Percentiles rank a stretch among this genome's conserved stretches.
Evolutionary conservation across 2,797 vertebrate genomes (phyloP).

Genomic region (Ptychobarbus kaznakovi): DNA sequence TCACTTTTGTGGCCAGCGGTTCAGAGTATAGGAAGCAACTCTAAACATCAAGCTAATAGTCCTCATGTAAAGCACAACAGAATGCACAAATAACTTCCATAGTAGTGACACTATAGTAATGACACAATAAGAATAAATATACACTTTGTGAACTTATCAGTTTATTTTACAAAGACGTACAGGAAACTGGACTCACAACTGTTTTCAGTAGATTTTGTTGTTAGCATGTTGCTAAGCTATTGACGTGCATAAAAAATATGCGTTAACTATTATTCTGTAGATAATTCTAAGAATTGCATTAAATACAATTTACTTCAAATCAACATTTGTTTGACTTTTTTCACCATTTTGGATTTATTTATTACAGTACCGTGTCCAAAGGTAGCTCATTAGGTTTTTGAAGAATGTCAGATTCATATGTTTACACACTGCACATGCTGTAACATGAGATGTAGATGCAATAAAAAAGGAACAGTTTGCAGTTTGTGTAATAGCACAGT

Average conservation of each 20-base stretch:
- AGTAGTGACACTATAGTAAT: not conserved
- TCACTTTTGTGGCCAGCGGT: too few species aligned
- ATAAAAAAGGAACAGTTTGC: not conserved
- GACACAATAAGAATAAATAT: not conserved
- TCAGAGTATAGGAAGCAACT: too few species aligned
- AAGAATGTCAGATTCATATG: too few species aligned
- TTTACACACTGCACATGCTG: too few species aligned
- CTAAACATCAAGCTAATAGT: not conserved
- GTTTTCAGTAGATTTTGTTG: too few species aligned
- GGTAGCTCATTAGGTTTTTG: not conserved
- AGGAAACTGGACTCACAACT: too few species aligned
- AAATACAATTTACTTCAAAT: not conserved
- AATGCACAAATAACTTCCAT: not conserved
- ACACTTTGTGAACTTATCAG: too few species aligned
- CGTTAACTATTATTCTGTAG: too few species aligned
- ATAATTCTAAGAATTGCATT: not conserved
- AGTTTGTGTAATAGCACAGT: not conserved
- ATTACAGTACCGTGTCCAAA: not conserved
- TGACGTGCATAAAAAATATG: too few species aligned
- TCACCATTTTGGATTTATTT: not conserved
- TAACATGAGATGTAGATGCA: not conserved
- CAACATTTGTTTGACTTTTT: not conserved
- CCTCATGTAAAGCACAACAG: not conserved
- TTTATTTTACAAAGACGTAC: too few species aligned
- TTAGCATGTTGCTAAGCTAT: too few species aligned